Conservation (phyloP, 2,113 vertebrate genomes). For the Tricholaema leucomelas region DNA sequence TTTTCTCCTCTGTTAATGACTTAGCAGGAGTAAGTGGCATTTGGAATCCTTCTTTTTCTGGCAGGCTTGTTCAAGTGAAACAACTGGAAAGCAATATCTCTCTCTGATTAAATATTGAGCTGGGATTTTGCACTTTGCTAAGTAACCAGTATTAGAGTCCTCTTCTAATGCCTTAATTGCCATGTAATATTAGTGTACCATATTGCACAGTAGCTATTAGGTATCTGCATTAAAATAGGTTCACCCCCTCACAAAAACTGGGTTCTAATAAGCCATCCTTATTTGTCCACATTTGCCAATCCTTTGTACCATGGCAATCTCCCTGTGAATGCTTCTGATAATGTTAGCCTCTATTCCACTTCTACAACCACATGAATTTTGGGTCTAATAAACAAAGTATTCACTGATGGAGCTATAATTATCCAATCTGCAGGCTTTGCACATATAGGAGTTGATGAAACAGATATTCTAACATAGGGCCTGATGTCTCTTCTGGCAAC, state of each 20-base stretch:
- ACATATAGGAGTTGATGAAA: slow-evolving; percentile 51
- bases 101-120: background rate
- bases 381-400: slow-evolving; percentile 50
- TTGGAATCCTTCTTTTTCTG: background rate
- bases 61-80: background rate
- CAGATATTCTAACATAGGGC: slow-evolving; percentile 36
- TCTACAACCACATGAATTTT: slow-evolving; percentile 35
- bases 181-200: background rate
- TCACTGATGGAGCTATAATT: slow-evolving; percentile 55
- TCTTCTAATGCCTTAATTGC: background rate
- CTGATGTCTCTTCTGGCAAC: slow-evolving; percentile 63
- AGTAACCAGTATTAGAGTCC: background rate
- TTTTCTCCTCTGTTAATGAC: background rate
- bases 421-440: slow-evolving; percentile 60
- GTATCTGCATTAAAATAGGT: background rate
- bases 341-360: background rate
- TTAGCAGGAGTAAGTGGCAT: background rate
- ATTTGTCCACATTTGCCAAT: slow-evolving; percentile 3
- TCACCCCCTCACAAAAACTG: background rate
- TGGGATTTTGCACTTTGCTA: background rate
- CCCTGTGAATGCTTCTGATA: slow-evolving; percentile 16
- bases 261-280: slow-evolving; percentile 7
- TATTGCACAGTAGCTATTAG: background rate
- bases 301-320: background rate
- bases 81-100: background rate